Conservation (phyloP, 1,140 invertebrate genomes). For the Brachionus calyciflorus region DNA sequence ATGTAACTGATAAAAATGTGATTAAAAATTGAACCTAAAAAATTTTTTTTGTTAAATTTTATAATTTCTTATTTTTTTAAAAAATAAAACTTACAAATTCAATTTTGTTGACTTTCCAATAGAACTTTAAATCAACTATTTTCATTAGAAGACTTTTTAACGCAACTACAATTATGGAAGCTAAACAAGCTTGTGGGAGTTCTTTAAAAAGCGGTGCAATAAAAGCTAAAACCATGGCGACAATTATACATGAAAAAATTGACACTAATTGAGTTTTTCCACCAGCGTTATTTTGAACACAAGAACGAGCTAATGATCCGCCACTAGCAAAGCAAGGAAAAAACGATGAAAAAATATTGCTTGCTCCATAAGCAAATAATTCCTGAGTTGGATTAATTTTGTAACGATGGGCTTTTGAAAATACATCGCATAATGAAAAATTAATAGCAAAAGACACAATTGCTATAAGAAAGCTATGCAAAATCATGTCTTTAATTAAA, state of each 20-base stretch:
- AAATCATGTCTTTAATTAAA: conserved; percentile 15
- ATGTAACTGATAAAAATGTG: conserved; percentile 45
- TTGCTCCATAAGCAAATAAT: conserved; percentile 63
- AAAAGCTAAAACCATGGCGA: conserved; percentile 63
- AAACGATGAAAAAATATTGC: conserved; percentile 62
- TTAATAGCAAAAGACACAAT: conserved; percentile 34
- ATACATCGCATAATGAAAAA: conserved; percentile 25
- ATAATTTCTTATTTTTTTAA: neutral
- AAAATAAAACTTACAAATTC: conserved; percentile 56
- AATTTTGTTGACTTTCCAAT: conserved; percentile 56
- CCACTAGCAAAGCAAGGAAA: conserved; percentile 64
- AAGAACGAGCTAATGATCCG: conserved; percentile 63
- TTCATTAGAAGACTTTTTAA: conserved; percentile 61
- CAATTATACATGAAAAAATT: conserved; percentile 50
- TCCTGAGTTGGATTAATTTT: conserved; percentile 55
- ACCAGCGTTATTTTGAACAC: conserved; percentile 61
- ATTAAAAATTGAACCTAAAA: conserved; percentile 49
- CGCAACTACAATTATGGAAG: conserved; percentile 63
- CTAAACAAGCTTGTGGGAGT: conserved; percentile 55
- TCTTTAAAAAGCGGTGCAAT: conserved; percentile 60
- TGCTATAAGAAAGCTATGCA: neutral
- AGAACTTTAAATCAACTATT: conserved; percentile 54
- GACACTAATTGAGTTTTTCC: conserved; percentile 58
- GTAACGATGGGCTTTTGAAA: conserved; percentile 21
- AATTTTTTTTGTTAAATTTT: neutral